A percentile compares a stretch with the other conserved stretches of the same genome.
Evolutionary conservation across 2,797 vertebrate species (phyloP).

Genomic region (Nyctibius grandis): DNA sequence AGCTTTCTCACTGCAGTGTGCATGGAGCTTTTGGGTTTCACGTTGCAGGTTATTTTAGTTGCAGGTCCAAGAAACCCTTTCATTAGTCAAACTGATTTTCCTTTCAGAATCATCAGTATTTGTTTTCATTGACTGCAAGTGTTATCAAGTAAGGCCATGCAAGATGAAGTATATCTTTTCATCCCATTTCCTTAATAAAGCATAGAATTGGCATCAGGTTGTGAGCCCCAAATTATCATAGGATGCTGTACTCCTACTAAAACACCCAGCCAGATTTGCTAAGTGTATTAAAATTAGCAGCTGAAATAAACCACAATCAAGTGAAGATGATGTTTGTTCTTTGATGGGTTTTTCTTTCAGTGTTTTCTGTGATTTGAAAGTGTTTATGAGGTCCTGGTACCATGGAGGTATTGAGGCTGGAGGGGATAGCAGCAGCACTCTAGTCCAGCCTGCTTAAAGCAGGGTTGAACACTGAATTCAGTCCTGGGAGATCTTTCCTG

Average conservation of each 20-base stretch:
- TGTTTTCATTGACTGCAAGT: not conserved
- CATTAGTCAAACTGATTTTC: not conserved
- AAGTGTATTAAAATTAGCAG: not conserved
- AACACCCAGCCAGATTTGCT: not conserved
- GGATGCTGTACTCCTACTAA: not conserved
- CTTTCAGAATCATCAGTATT: not conserved
- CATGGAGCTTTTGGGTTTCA: fast-evolving
- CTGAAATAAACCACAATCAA: not conserved
- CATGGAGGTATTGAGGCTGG: not conserved
- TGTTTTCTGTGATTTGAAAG: not conserved
- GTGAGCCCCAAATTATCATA: not conserved
- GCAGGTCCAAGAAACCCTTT: not conserved
- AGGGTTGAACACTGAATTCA: not conserved
- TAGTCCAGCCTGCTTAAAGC: not conserved
- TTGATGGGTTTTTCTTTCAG: not conserved
- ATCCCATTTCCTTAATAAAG: not conserved
- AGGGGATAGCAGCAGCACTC: not conserved
- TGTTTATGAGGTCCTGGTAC: not conserved
- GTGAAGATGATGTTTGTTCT: not conserved
- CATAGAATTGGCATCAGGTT: not conserved
- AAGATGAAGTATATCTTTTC: not conserved
- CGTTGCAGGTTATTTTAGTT: not conserved
- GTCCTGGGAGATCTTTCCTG: not conserved
- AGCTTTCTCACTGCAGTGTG: not conserved
- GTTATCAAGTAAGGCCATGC: fast-evolving